Percentiles rank a stretch among this genome's conserved stretches.
phyloP scores from a whole-genome alignment of 2,113 vertebrate genomes.

The Pangasianodon hypophthalmus region DNA sequence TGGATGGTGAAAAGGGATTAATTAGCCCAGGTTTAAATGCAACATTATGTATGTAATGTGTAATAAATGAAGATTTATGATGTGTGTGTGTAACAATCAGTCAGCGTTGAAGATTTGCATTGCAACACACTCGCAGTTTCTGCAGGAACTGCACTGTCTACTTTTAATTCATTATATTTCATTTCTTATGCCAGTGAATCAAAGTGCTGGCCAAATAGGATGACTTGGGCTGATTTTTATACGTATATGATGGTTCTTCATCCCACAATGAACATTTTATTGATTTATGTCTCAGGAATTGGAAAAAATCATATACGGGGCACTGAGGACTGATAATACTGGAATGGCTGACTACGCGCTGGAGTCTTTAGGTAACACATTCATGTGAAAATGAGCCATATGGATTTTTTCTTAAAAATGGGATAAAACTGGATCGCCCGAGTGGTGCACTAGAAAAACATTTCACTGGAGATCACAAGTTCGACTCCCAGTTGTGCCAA shows the following conservation, averaged over 20 bases:
- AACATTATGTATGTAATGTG: neutral
- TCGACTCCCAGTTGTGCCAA: too few species aligned
- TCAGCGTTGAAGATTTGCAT: neutral
- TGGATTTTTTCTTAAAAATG: too few species aligned
- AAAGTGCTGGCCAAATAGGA: neutral
- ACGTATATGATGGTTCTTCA: neutral
- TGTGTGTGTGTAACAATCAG: neutral
- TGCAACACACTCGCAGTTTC: neutral
- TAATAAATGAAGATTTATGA: too few species aligned
- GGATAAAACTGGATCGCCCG: too few species aligned
- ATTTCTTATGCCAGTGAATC: neutral
- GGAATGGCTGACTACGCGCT: slow-evolving; percentile 79
- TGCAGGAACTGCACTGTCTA: neutral
- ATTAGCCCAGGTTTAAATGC: neutral
- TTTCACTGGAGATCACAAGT: too few species aligned
- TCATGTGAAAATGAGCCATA: too few species aligned
- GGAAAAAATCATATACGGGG: slow-evolving; percentile 4
- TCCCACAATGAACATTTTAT: neutral
- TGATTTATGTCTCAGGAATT: slow-evolving; percentile 6
- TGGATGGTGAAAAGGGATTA: too few species aligned
- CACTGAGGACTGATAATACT: slow-evolving; percentile 8
- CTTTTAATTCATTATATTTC: neutral
- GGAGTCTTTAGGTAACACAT: slow-evolving; percentile 73
- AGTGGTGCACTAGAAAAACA: too few species aligned
- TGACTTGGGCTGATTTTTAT: neutral